Evolutionary conservation across 1,140 invertebrate species (phyloP).

Genomic region (Zophobas morio): DNA sequence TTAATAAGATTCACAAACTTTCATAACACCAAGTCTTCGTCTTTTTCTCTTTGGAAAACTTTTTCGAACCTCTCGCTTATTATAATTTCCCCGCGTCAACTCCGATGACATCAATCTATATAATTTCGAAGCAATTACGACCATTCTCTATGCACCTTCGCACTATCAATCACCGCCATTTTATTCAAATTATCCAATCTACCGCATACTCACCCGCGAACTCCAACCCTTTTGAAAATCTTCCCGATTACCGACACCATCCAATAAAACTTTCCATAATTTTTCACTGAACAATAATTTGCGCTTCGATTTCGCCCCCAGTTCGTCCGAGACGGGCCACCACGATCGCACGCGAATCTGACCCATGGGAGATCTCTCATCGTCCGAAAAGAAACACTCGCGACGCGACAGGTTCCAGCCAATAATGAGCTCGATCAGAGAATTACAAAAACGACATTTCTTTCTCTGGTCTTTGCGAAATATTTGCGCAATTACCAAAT

Average conservation of each 20-base stretch:
- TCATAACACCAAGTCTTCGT: conserved; percentile 49
- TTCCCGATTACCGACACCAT: conserved; percentile 1
- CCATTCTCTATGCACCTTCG: neutral
- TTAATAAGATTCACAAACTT: conserved; percentile 53
- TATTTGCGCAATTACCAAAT: too few relatives aligned
- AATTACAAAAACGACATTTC: too few relatives aligned
- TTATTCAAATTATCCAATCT: conserved; percentile 18
- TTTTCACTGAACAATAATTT: neutral
- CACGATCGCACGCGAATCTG: too few relatives aligned
- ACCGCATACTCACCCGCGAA: neutral
- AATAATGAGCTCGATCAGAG: too few relatives aligned
- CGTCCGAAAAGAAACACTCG: too few relatives aligned
- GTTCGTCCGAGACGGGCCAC: too few relatives aligned
- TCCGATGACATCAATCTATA: conserved; percentile 5
- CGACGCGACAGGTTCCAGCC: too few relatives aligned
- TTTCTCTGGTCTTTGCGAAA: too few relatives aligned
- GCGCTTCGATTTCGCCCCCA: neutral
- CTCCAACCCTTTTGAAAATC: conserved; percentile 9
- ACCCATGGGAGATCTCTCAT: too few relatives aligned
- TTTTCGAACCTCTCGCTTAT: conserved; percentile 37
- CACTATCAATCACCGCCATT: conserved; percentile 26
- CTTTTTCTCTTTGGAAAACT: conserved; percentile 32
- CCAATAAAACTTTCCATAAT: conserved; percentile 16
- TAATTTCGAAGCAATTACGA: conserved; percentile 35
- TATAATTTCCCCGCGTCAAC: conserved; percentile 38